A percentile compares a stretch with the other conserved stretches of the same genome.
Evolutionary conservation across 2,888 invertebrate species (phyloP).

Genomic region (Seira musarum): DNA sequence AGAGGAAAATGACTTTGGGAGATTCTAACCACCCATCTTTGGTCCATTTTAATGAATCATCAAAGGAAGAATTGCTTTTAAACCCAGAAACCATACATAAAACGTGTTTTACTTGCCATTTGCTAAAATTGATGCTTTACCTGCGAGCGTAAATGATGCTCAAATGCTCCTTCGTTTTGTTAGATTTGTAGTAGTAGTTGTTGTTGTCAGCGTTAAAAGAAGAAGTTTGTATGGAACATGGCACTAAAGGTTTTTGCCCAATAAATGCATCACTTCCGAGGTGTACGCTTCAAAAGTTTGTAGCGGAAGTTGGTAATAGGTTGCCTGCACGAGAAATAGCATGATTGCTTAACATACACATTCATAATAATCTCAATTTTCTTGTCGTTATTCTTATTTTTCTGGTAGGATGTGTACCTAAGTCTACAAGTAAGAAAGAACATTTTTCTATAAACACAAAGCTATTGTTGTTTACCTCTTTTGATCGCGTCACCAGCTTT

Average conservation of each 20-base stretch:
- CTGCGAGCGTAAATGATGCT: too few relatives aligned
- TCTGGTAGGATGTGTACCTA: too few relatives aligned
- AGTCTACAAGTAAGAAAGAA: too few relatives aligned
- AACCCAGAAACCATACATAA: constrained; percentile 8
- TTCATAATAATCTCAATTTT: not conserved
- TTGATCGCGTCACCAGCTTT: not conserved
- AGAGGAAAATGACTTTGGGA: constrained; percentile 4
- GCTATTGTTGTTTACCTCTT: not conserved
- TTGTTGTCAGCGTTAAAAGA: too few relatives aligned
- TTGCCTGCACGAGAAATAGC: constrained; percentile 70
- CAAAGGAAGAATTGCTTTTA: not conserved
- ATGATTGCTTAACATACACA: constrained; percentile 69
- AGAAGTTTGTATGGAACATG: constrained; percentile 11
- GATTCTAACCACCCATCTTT: constrained; percentile 9
- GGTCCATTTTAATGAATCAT: constrained; percentile 15
- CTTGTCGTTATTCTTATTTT: constrained; percentile 15
- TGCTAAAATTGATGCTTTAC: not conserved
- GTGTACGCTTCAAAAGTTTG: constrained; percentile 70
- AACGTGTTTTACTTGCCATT: constrained; percentile 8
- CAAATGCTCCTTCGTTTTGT: too few relatives aligned
- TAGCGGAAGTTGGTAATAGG: constrained; percentile 70
- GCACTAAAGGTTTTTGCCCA: constrained; percentile 67
- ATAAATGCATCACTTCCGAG: constrained; percentile 70
- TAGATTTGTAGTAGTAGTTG: not conserved
- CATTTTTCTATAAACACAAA: too few relatives aligned